Base-by-base conservation (phyloP, 1,140 invertebrate genomes). In the Neodiprion virginianus region DNA sequence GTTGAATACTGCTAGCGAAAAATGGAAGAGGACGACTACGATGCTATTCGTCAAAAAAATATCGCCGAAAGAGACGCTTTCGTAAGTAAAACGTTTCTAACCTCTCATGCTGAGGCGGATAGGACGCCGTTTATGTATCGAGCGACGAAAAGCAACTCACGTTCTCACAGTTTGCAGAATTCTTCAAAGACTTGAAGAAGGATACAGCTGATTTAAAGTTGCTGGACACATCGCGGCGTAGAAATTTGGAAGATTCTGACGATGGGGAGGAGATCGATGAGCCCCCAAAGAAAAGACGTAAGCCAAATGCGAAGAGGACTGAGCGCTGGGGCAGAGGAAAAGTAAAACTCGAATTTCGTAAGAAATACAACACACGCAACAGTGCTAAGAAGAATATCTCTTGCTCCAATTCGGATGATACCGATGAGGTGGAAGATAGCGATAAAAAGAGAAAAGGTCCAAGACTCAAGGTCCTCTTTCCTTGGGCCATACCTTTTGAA, bases 401-500 rank as follows among this genome's bases (percentile, higher is more conserved):
- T 23, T 0, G 10, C n/a, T 73, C 49, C 1, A 21, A 72, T 17
- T 7, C 21, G 28, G 73, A 71, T 8, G 48, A 49, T 14, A 21
- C 12, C n/a, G 1, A 72, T 17, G 72, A 75, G 3, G 72, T 76
- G 1, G 74, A 77, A 67, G n/a, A 40, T 0, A 47, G 69, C 7
- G 14, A 69, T 12, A 0, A 50, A 4, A 73, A 61, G 47, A 50
- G n/a, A 4, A 77, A 77, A 47, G 76, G 69, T 23, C 50, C 50
- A 4, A 76, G 75, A 49, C 67, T 83, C 9, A 79, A 76, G 67
- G 79, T 84, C 71, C 73, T 83, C 69, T 84, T 84, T 66, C 76
- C 82, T 11, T 84, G 82, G 82, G 79, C 81, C n/a, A 83, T 79
- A 68, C 79, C 80, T 11, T 66, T 79, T 7, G 77, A 84, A 72